Percentiles rank a stretch among this genome's conserved stretches.
These are phyloP conservation scores for Lepilemur septentrionalis DNA, from an alignment of 2,797 vertebrate genomes.

Conservation along the genomic window DNA sequence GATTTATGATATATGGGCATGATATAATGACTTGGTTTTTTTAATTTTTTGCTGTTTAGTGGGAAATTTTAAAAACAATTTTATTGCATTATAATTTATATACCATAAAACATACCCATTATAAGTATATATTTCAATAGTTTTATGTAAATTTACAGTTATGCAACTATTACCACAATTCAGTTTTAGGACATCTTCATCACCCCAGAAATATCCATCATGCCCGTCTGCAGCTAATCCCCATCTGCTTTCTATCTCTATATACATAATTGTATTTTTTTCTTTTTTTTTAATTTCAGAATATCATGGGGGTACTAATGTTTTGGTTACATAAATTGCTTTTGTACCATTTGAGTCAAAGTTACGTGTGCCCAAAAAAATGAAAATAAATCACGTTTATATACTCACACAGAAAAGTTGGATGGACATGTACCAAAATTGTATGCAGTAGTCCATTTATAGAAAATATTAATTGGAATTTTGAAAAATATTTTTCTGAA, in stretches of 20 bases:
- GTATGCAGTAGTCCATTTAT: background rate
- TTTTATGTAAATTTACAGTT: background rate
- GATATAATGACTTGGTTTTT: background rate
- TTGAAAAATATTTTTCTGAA: background rate
- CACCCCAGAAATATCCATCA: background rate
- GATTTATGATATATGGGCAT: background rate
- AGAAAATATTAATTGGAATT: background rate
- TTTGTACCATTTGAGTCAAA: too few relatives aligned
- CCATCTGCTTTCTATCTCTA: background rate
- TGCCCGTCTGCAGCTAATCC: background rate
- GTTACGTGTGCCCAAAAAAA: background rate
- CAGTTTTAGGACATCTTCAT: background rate
- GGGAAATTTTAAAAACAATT: background rate
- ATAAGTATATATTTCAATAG: background rate
- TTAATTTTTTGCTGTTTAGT: background rate
- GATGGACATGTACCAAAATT: background rate
- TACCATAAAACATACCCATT: background rate
- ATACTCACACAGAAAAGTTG: conserved; percentile 23
- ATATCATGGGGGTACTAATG: too few relatives aligned
- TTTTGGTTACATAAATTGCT: too few relatives aligned
- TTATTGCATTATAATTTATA: background rate
- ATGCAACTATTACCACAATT: background rate
- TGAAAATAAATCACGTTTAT: conserved; percentile 16
- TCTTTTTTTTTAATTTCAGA: too few relatives aligned
- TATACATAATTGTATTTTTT: background rate